phyloP scores from a whole-genome alignment of 92 coral and sea anemone genomes.

The Phymanthus crucifer region DNA sequence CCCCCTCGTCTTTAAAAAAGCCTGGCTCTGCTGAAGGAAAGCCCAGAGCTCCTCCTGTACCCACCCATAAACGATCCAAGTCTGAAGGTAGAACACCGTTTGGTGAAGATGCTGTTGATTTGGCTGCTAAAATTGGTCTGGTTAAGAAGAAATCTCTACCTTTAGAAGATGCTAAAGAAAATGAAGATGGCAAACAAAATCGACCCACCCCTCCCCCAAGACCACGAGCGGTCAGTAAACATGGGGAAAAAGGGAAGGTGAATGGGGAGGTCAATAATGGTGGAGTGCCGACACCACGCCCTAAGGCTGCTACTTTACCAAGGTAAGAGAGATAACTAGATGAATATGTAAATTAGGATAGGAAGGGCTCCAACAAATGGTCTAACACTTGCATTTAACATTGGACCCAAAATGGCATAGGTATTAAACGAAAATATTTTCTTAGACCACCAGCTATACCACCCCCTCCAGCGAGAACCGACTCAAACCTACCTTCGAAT shows the following conservation, averaged over 20 bases:
- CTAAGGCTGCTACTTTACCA: conserved; percentile 38
- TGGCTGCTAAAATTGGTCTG: conserved; percentile 23
- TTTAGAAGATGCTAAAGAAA: conserved; percentile 13
- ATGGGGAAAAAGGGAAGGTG: conserved; percentile 8
- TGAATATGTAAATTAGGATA: neutral
- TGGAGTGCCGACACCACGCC: neutral
- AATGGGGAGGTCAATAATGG: neutral
- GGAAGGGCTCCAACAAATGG: too few species aligned
- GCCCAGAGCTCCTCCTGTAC: conserved; percentile 64
- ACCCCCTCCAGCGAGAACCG: conserved; percentile 64
- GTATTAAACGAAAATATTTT: neutral
- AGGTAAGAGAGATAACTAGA: conserved; percentile 7
- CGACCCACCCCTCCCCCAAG: conserved; percentile 64
- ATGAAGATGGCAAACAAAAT: conserved; percentile 13
- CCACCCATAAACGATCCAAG: conserved; percentile 72
- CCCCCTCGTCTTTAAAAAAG: conserved; percentile 58
- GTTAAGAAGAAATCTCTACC: conserved; percentile 52
- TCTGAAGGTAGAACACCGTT: conserved; percentile 75
- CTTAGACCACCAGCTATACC: conserved; percentile 58
- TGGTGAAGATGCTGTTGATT: conserved; percentile 48
- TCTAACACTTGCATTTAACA: too few species aligned
- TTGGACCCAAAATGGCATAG: too few species aligned
- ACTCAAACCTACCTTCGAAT: conserved; percentile 43
- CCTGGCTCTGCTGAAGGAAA: conserved; percentile 46
- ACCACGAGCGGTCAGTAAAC: conserved; percentile 24